Base-by-base conservation (phyloP, 2,113 vertebrate species). In the Aptenodytes patagonicus region DNA sequence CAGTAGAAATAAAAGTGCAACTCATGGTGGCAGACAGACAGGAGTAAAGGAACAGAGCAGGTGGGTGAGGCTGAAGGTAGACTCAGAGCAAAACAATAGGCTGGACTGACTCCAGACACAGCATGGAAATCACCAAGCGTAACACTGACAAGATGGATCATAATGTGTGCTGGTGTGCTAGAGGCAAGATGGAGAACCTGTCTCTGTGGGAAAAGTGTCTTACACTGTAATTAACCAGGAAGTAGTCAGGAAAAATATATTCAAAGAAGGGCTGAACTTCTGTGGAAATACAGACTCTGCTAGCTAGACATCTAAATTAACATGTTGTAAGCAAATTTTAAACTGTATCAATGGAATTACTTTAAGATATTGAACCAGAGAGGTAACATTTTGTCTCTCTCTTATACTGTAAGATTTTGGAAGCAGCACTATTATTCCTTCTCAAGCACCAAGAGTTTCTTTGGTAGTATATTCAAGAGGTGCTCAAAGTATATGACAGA, bases 201-300 rank as follows among this genome's bases (percentile, higher is more conserved):
- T 57, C 75, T 88, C 92, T 86, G 89, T 69, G 62, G 64, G 55
- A 88, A 64, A 86, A 62, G 34, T 66, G 54, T 72, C 79, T 85
- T 70, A 51, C 25, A 54, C 40, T 88, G 82, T 93, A 90, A 93
- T 96, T 96, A 96, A 90, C n/a, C 22, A 66, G 54, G 31, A 93
- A 75, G 16, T 79, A 64, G 44, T 73, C 57, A 85, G 47, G n/a
- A 64, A 66, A 78, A 83, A 82, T 58, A 58, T 31, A 73, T 32
- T 80, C 46, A n/a, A 68, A 82, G 10, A 34, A 87, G n/a, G 40
- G 12, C 16, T 76, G 47, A 93, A 71, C n/a, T 73, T 87, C n/a
- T 72, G 70, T 83, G 36, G 52, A 65, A 87, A 70, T 85, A 11
- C 25, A 79, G 28, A 57, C 18, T 83, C 20, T 69, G 21, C 11